Percentiles rank a stretch among this genome's conserved stretches.
Evolutionary conservation across 2,113 vertebrate genomes (phyloP).

Genomic region (Chelonoidis abingdonii): DNA sequence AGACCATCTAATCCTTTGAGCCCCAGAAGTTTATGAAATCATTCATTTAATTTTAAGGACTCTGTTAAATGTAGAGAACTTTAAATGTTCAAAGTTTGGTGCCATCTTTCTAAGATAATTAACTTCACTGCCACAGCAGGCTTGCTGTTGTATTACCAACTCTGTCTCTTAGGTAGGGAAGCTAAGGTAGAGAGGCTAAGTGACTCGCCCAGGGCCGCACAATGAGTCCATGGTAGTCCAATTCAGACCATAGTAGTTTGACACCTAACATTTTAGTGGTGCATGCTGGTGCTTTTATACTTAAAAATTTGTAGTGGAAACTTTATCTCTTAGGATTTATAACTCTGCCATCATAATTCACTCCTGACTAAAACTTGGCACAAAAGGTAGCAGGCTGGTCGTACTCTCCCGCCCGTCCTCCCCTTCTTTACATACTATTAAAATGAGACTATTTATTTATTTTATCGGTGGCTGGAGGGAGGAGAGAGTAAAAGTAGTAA

Average conservation of each 20-base stretch:
- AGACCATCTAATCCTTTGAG: not conserved
- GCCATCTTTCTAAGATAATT: not conserved
- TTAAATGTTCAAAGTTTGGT: not conserved
- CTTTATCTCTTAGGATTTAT: not conserved
- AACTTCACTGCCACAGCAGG: not conserved
- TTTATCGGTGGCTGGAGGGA: not conserved
- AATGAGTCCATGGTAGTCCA: not conserved
- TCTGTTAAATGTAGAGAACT: not conserved
- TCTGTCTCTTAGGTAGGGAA: not conserved
- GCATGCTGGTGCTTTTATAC: not conserved
- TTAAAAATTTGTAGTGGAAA: constrained; percentile 2
- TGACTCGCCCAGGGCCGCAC: not conserved
- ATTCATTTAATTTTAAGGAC: not conserved
- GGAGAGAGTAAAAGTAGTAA: not conserved
- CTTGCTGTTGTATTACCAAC: not conserved
- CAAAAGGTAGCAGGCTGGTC: constrained; percentile 1
- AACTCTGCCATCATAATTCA: not conserved
- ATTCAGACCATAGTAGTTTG: not conserved
- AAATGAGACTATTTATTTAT: not conserved
- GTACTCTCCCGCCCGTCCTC: fast-evolving
- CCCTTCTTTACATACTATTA: not conserved
- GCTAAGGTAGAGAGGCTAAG: not conserved
- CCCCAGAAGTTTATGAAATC: not conserved
- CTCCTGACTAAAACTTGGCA: constrained; percentile 42
- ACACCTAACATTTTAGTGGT: not conserved